These are phyloP conservation scores for Tineola bisselliella DNA, from an alignment of 2,888 invertebrate genomes.

Conservation along the genomic window DNA sequence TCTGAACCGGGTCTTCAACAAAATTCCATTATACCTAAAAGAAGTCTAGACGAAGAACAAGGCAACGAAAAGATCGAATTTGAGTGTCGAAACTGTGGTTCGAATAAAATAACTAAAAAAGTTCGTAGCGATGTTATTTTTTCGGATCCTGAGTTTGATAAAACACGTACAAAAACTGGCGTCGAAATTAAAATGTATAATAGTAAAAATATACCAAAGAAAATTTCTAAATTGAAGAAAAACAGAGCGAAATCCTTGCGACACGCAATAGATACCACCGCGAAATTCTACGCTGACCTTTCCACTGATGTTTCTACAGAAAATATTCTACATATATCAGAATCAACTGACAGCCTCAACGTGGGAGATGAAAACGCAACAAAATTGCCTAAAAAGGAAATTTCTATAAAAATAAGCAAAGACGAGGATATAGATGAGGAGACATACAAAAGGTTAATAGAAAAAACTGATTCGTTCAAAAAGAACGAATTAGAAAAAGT, in stretches of 20 bases:
- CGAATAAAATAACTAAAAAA: constrained; percentile 51
- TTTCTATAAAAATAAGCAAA: constrained; percentile 41
- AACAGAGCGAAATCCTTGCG: constrained; percentile 68
- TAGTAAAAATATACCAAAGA: constrained; percentile 75
- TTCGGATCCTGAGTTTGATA: constrained; percentile 49
- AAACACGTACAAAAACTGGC: constrained; percentile 36
- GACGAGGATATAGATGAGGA: constrained; percentile 59
- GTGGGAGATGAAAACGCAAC: constrained; percentile 27
- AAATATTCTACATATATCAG: constrained; percentile 70
- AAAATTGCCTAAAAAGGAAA: constrained; percentile 19
- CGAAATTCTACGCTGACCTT: constrained; percentile 75
- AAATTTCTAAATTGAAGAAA: constrained; percentile 76
- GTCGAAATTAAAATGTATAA: constrained; percentile 72
- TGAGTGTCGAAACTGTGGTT: constrained; percentile 56
- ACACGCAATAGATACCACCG: constrained; percentile 57
- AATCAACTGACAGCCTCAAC: constrained; percentile 71
- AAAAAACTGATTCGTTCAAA: constrained; percentile 65
- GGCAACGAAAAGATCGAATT: constrained; percentile 57
- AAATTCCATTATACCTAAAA: constrained; percentile 40
- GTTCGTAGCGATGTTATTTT: constrained; percentile 31
- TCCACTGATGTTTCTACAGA: constrained; percentile 71
- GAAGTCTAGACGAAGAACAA: constrained; percentile 46
- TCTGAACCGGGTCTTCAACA: constrained; percentile 75
- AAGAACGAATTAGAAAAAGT: constrained; percentile 62
- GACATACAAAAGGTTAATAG: constrained; percentile 55